phyloP scores from a whole-genome alignment of 2,113 vertebrate species.

The Catharus minimus region DNA sequence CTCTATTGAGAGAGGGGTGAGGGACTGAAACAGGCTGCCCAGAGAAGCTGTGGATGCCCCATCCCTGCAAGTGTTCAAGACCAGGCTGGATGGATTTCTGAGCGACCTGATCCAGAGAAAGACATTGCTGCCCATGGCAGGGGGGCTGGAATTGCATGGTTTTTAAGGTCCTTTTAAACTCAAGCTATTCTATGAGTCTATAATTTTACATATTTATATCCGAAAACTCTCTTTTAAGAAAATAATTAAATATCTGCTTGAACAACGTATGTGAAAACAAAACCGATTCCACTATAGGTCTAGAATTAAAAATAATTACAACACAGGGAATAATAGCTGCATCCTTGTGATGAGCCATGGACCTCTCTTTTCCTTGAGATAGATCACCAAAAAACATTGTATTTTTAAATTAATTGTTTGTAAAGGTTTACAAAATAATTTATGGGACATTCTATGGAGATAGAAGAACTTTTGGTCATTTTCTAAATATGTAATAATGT shows the following conservation, averaged over 20 bases:
- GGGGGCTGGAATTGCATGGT: background rate
- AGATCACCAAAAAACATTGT: background rate
- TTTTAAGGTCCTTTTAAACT: background rate
- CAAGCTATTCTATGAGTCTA: background rate
- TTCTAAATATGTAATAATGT: constrained; percentile 61
- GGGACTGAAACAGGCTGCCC: no score
- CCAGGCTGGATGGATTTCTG: background rate
- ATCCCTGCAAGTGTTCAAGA: background rate
- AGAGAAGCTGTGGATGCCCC: no score
- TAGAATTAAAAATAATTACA: background rate
- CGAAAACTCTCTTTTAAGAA: background rate
- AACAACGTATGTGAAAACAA: background rate
- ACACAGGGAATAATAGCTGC: background rate
- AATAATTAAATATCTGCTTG: background rate
- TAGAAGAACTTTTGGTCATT: constrained; percentile 33
- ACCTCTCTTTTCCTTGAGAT: background rate
- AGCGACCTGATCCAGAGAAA: background rate
- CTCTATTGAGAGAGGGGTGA: no score
- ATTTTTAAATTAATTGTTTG: constrained; percentile 50
- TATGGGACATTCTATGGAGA: constrained; percentile 41
- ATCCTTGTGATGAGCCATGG: background rate
- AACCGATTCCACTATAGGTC: background rate
- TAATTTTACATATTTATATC: background rate
- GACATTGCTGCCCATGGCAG: background rate
- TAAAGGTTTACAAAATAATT: constrained; percentile 63